A percentile compares a stretch with the other conserved stretches of the same genome.
Conservation (phyloP, 1,140 invertebrate species). For the Eurosta solidaginis region DNA sequence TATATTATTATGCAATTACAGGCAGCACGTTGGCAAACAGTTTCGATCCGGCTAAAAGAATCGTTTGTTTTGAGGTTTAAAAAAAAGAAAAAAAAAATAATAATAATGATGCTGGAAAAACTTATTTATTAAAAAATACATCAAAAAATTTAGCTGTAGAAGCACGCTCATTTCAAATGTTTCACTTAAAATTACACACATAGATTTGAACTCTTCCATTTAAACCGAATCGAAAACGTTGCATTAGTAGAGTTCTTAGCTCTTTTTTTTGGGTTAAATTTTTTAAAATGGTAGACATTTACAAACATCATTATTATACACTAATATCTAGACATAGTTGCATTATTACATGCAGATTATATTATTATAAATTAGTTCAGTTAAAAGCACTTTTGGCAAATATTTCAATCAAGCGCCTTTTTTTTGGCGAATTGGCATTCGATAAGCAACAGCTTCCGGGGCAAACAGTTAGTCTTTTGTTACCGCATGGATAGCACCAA, state of each 20-base stretch:
- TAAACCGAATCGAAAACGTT: too few species aligned
- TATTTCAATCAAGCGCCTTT: neutral
- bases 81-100: neutral
- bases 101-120: neutral
- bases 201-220: too few species aligned
- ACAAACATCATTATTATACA: neutral
- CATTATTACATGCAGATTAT: neutral
- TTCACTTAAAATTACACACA: too few species aligned
- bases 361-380: constrained; percentile 40
- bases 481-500: neutral
- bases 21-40: constrained; percentile 33
- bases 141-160: too few species aligned
- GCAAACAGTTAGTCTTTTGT: neutral
- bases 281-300: constrained; percentile 44
- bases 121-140: too few species aligned
- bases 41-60: neutral
- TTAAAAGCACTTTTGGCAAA: constrained; percentile 60
- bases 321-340: neutral
- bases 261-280: neutral
- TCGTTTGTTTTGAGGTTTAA: neutral
- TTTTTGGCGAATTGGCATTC: constrained; percentile 1
- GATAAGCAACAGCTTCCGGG: neutral
- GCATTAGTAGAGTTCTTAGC: neutral
- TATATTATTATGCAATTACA: constrained; percentile 16
- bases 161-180: too few species aligned